Base-by-base conservation (phyloP, 53 echinoderm and acorn worm species). In the Astropecten irregularis region DNA sequence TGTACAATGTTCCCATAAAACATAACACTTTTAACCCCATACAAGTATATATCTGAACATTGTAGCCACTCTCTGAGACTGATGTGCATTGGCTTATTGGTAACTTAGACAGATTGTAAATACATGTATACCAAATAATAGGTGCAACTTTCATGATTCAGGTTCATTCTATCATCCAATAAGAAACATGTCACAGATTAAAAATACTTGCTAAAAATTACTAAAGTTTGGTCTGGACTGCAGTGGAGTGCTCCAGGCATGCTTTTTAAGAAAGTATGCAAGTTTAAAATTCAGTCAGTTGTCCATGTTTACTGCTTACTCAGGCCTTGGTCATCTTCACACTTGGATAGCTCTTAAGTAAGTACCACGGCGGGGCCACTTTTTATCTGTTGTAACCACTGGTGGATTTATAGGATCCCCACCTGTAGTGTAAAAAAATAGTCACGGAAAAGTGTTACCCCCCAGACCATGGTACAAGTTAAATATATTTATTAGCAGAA, bases 341-440 rank as follows among this genome's bases (percentile, higher is more conserved):
- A 39, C 71, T 73, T 76, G 37, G n/a, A 42, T 59, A 59, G 76
- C 76, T 58, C 76, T 19, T 59, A 58, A 33, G 59, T 46, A 74
- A 74, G 74, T 35, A 76, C 76, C 76, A 76, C 76, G 28, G 76
- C 58, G 40, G 57, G 59, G 76, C 22, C 36, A 68, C 76, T 40
- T 76, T 76, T 76, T 76, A 76, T 76, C 76, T 76, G 76, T 59
- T 40, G 76, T 58, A 76, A 35, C 76, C 76, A 76, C 76, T 59
- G 76, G 39, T 76, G 76, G 76, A 76, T 59, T 76, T 76, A 76
- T 40, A 58, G 59, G 76, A 57, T 40, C 76, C 76, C 76, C 76
- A 76, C 76, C 76, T 76, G 76, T 76, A 76, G 59, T 76, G 76
- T 76, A 59, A 76, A 76, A 35, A 42, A 76, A 76, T 32, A 57